Percentiles rank a stretch among this genome's conserved stretches.
phyloP scores from a whole-genome alignment of 2,113 vertebrate genomes.

The Naja naja region DNA sequence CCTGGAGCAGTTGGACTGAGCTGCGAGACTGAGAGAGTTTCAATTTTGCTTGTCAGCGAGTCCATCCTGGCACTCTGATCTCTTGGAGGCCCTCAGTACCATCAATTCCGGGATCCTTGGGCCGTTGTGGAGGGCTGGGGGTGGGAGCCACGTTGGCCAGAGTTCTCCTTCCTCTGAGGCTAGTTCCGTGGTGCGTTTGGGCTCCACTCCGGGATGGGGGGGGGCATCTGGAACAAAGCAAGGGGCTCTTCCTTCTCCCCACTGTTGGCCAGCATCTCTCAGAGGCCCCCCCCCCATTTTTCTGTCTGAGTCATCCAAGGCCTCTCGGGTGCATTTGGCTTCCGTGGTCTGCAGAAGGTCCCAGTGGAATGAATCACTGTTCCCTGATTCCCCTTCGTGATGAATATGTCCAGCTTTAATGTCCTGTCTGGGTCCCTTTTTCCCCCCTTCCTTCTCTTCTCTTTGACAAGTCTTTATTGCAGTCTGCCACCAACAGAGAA shows the following conservation, averaged over 20 bases:
- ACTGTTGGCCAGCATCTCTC: neutral
- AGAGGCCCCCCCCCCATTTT: no score
- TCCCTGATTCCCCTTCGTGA: neutral
- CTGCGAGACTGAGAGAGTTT: rapidly evolving
- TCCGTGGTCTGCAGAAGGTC: neutral
- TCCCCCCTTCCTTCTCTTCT: neutral
- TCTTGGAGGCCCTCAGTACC: no score
- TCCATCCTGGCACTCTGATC: no score
- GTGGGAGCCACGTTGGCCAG: no score
- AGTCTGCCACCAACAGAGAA: neutral
- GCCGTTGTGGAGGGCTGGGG: no score
- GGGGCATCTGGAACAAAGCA: no score
- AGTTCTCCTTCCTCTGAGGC: no score
- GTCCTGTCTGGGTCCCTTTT: neutral
- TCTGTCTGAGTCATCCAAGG: neutral
- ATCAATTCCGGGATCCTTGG: no score
- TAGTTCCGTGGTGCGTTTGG: no score
- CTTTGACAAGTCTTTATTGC: neutral
- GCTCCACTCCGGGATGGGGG: no score
- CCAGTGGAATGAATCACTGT: neutral
- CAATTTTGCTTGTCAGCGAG: neutral
- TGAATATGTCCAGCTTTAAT: neutral
- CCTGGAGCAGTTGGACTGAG: no score
- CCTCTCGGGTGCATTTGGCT: neutral
- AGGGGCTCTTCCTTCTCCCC: neutral